Conservation (phyloP, 2,113 vertebrate genomes). For the Tinamus guttatus region DNA sequence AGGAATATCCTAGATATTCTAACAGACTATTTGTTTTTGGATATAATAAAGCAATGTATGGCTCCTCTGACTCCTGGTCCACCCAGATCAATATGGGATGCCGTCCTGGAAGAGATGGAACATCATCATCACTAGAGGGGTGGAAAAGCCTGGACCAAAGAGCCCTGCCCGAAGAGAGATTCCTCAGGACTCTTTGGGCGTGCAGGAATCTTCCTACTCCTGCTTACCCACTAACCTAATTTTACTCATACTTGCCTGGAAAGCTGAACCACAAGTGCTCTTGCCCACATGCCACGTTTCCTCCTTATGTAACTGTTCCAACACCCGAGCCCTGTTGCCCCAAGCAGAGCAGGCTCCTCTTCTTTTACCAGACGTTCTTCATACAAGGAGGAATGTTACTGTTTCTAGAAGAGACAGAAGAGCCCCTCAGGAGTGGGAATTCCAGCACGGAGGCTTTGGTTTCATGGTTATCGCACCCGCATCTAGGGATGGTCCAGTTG, state of each 20-base stretch:
- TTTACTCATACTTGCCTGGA: neutral
- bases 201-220: neutral
- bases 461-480: neutral
- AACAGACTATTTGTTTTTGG: neutral
- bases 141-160: neutral
- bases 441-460: neutral
- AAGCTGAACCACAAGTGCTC: neutral
- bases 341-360: neutral
- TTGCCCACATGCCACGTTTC: accelerated
- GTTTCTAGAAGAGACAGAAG: neutral
- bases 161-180: neutral
- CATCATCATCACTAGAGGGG: neutral
- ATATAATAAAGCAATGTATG: neutral
- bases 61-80: neutral
- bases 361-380: neutral
- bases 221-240: neutral
- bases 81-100: neutral
- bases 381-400: neutral
- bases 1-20: neutral
- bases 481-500: neutral
- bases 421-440: neutral
- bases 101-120: neutral
- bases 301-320: neutral
- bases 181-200: accelerated
- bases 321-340: accelerated